Base-by-base conservation (phyloP, 2,888 invertebrate species). In the Drosophila falleni region DNA sequence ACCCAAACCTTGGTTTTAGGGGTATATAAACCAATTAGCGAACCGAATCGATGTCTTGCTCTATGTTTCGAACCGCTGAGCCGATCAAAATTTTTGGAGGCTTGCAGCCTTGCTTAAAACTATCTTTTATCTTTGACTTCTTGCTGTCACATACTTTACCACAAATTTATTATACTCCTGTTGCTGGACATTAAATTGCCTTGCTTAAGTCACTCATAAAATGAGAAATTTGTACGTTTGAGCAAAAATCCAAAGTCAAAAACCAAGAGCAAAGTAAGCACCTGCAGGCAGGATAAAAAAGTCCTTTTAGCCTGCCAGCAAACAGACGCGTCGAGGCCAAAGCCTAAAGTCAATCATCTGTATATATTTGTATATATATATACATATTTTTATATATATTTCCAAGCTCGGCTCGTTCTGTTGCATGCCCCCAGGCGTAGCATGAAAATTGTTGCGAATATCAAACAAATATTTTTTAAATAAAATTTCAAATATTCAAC, bases 281-380 rank as follows among this genome's bases (percentile, higher is more conserved):
- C 15, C 31, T 13, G 1, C 13, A 15, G 49, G 11, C 44, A 58
- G 53, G 23, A 49, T 68, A 46, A 31, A 68, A 68, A 62, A 49
- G 15, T 44, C 44, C 19, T 65, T 71, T 54, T 26, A 42, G 35
- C 39, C 37, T 46, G 50, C 19, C 62, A 49, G 42, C 63, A 59
- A 73, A 73, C 62, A 59, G 73, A 59, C 50, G 41, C 37, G 44
- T 47, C 54, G 49, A 67, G 67, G 61, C 54, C 13, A 62, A 59
- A 46, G 31, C 6, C 46, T 55, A 68, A 55, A 73, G 62, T 73
- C 74, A 73, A 73, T 73, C 41, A 49, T 31, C 5, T 29, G 42
- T 56, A 29, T 26, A 13, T 6, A 10, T 41, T 1, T 35, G 8
- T 29, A 11, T 42, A 6, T 41, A 29, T 29, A 29, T 29, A 29